These are phyloP conservation scores for Rhyzopertha dominica DNA, from an alignment of 1,140 invertebrate genomes.

Conservation along the genomic window DNA sequence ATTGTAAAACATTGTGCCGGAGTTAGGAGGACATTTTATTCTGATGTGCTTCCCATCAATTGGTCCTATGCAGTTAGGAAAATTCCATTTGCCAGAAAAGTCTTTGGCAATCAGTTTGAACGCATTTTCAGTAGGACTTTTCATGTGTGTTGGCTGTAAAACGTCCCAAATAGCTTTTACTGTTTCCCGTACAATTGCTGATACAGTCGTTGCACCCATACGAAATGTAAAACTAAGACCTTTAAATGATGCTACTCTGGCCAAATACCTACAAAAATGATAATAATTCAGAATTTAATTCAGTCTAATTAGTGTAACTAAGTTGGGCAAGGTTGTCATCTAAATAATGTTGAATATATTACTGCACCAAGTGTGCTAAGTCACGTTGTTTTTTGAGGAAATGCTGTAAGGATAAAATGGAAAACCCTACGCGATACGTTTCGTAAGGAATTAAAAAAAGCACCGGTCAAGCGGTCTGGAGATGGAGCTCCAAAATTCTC, in stretches of 20 bases:
- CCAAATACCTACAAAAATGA: slow-evolving; percentile 9
- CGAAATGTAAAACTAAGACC: slow-evolving; percentile 7
- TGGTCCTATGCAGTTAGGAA: slow-evolving; percentile 39
- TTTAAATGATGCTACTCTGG: slow-evolving; percentile 10
- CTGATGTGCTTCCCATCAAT: slow-evolving; percentile 24
- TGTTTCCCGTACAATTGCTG: slow-evolving; percentile 6
- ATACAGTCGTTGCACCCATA: slow-evolving; percentile 2
- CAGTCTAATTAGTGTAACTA: no score
- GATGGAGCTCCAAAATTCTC: neutral
- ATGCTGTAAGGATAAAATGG: slow-evolving; percentile 6
- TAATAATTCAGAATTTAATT: slow-evolving; percentile 5
- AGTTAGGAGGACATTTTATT: slow-evolving; percentile 6
- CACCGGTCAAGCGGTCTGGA: neutral
- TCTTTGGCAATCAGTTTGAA: slow-evolving; percentile 26
- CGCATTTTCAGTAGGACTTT: slow-evolving; percentile 1
- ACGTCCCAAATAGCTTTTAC: slow-evolving; percentile 3
- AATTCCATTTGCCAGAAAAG: slow-evolving; percentile 34
- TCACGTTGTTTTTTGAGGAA: slow-evolving; percentile 6
- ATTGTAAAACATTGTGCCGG: slow-evolving; percentile 15
- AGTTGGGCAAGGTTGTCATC: no score
- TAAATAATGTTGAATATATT: no score
- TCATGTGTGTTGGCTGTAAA: slow-evolving; percentile 11
- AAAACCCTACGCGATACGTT: slow-evolving; percentile 3
- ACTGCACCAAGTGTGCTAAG: no score
- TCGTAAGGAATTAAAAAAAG: slow-evolving; percentile 4